Evolutionary conservation across 2,888 invertebrate genomes (phyloP).

Genomic region (Eumerus sabulonum): DNA sequence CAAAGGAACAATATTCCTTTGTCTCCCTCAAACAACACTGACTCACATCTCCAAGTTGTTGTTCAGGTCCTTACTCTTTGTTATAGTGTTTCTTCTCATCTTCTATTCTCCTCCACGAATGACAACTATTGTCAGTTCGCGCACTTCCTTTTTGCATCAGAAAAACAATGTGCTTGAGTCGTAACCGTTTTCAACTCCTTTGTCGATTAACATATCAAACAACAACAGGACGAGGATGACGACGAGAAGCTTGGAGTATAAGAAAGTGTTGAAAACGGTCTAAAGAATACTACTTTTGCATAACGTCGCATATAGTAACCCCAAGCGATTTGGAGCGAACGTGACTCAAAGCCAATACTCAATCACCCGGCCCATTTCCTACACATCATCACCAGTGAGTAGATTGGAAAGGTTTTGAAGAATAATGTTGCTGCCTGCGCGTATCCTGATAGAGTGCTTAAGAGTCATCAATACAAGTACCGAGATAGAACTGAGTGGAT

Average conservation of each 20-base stretch:
- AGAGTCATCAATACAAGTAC: conserved; percentile 53
- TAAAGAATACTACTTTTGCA: conserved; percentile 30
- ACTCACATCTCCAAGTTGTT: conserved; percentile 17
- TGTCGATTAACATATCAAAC: conserved; percentile 55
- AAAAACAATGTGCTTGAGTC: conserved; percentile 42
- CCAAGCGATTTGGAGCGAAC: conserved; percentile 66
- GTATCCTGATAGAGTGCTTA: conserved; percentile 50
- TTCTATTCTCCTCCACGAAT: conserved; percentile 27
- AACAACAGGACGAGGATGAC: conserved; percentile 13
- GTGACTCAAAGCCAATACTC: conserved; percentile 56
- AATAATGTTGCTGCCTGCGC: conserved; percentile 55
- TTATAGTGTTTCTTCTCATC: conserved; percentile 23
- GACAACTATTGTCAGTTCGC: conserved; percentile 25
- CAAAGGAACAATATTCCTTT: conserved; percentile 30
- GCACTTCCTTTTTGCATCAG: conserved; percentile 36
- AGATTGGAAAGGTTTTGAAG: conserved; percentile 30
- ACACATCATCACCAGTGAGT: background rate
- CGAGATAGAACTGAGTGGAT: conserved; percentile 39
- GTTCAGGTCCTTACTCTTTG: conserved; percentile 40
- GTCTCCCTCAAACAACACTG: conserved; percentile 9
- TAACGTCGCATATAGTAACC: conserved; percentile 16
- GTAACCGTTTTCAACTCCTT: conserved; percentile 31
- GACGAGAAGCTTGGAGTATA: background rate
- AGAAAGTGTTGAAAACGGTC: no score
- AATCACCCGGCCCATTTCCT: conserved; percentile 5